These are phyloP conservation scores for Lasioglossum figueresi DNA, from an alignment of 2,888 invertebrate genomes.

Conservation along the genomic window DNA sequence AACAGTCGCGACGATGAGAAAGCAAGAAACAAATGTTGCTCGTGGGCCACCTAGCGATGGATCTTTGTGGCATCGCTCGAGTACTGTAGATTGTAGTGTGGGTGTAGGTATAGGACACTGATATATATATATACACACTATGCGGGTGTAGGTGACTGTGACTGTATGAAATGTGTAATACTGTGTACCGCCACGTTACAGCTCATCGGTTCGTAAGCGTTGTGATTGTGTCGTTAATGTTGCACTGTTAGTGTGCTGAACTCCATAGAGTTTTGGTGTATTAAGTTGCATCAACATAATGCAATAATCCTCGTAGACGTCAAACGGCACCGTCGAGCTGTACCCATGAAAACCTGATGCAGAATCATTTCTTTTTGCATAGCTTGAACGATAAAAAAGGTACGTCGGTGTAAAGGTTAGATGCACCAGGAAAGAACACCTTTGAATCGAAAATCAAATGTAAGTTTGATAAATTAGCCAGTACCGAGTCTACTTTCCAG, in stretches of 20 bases:
- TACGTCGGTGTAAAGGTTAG: conserved; percentile 44
- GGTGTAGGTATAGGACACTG: background rate
- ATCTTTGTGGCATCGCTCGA: conserved; percentile 1
- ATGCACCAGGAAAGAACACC: conserved; percentile 5
- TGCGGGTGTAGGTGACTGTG: background rate
- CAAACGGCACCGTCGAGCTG: conserved; percentile 12
- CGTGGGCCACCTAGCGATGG: background rate
- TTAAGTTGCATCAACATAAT: conserved; percentile 40
- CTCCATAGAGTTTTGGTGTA: conserved; percentile 26
- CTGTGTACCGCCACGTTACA: conserved; percentile 37
- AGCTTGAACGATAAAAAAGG: conserved; percentile 11
- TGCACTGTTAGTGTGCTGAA: conserved; percentile 19
- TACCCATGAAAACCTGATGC: background rate
- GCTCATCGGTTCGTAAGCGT: conserved; percentile 37
- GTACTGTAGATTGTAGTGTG: background rate
- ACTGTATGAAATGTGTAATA: conserved; percentile 4
- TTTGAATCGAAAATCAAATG: conserved; percentile 24
- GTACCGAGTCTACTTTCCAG: conserved; percentile 15
- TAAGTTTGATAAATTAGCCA: conserved; percentile 16
- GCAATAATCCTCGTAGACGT: conserved; percentile 32
- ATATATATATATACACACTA: too few species aligned
- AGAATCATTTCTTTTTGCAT: background rate
- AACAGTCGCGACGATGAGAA: background rate
- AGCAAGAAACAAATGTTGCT: background rate
- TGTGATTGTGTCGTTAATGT: conserved; percentile 49